These are phyloP conservation scores for Sipunculus nudus DNA, from an alignment of 2,888 invertebrate species.

Conservation along the genomic window DNA sequence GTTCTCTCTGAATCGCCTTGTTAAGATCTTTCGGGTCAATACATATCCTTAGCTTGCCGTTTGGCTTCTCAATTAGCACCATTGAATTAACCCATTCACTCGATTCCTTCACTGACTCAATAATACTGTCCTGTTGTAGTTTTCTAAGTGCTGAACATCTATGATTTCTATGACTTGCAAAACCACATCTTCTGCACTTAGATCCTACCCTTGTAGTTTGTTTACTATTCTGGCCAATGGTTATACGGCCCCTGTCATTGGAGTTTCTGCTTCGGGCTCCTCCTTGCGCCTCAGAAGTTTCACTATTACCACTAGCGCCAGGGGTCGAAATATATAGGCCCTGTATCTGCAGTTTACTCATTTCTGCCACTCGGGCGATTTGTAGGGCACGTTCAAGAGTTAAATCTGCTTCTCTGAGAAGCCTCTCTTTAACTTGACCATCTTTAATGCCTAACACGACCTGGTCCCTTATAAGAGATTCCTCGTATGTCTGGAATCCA, in stretches of 20 bases:
- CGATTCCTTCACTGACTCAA: no score
- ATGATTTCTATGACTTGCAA: not conserved
- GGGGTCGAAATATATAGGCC: not conserved
- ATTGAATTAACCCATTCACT: no score
- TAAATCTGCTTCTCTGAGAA: not conserved
- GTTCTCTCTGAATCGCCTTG: constrained; percentile 8
- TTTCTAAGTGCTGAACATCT: not conserved
- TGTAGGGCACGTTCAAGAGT: not conserved
- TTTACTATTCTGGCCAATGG: no score
- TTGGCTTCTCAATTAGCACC: no score
- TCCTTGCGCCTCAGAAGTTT: not conserved
- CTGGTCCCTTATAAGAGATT: not conserved
- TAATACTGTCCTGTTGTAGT: no score
- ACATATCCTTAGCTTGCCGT: no score
- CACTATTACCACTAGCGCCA: not conserved
- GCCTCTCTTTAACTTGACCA: not conserved
- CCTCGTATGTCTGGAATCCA: not conserved
- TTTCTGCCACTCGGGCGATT: not conserved
- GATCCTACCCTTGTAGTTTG: no score
- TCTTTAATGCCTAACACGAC: not conserved
- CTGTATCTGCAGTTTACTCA: not conserved
- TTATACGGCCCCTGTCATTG: no score
- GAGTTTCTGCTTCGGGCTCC: no score
- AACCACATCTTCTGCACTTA: no score
- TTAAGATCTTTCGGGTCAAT: no score